Percentiles rank a stretch among this genome's conserved stretches.
These are phyloP conservation scores for Sebastes reedi DNA, from an alignment of 2,797 vertebrate species.

Conservation along the genomic window DNA sequence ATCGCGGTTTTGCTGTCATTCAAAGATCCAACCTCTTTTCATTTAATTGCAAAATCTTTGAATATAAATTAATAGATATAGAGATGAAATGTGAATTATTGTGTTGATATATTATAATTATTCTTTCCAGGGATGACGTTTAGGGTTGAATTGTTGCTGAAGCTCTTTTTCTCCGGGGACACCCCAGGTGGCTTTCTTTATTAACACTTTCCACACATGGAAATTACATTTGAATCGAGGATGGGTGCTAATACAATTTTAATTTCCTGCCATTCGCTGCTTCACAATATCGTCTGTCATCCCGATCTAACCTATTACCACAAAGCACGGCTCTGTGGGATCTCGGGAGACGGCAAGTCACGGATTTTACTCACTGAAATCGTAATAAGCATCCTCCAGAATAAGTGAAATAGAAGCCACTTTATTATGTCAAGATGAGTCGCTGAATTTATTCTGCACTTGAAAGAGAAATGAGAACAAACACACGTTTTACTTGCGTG, in stretches of 20 bases:
- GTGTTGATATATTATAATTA: background rate
- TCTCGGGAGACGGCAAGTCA: background rate
- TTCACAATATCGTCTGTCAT: background rate
- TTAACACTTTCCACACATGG: background rate
- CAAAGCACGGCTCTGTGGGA: background rate
- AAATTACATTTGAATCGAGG: constrained; percentile 26
- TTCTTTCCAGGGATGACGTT: background rate
- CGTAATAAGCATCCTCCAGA: background rate
- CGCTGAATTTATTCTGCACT: background rate
- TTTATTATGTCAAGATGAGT: background rate
- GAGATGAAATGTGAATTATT: background rate
- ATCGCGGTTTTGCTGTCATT: background rate
- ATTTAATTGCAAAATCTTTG: background rate
- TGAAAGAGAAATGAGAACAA: constrained; percentile 15
- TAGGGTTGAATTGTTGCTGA: background rate
- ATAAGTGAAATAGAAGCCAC: background rate
- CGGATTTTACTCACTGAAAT: background rate
- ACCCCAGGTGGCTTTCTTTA: background rate
- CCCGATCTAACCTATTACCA: background rate
- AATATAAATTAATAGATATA: background rate
- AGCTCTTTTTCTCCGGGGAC: background rate
- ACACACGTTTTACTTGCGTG: background rate
- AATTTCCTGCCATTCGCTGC: constrained; percentile 12
- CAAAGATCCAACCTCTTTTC: background rate
- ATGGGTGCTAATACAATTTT: constrained; percentile 12